Percentiles rank a stretch among this genome's conserved stretches.
phyloP scores from a whole-genome alignment of 2,797 vertebrate species.

The Melanogrammus aeglefinus region DNA sequence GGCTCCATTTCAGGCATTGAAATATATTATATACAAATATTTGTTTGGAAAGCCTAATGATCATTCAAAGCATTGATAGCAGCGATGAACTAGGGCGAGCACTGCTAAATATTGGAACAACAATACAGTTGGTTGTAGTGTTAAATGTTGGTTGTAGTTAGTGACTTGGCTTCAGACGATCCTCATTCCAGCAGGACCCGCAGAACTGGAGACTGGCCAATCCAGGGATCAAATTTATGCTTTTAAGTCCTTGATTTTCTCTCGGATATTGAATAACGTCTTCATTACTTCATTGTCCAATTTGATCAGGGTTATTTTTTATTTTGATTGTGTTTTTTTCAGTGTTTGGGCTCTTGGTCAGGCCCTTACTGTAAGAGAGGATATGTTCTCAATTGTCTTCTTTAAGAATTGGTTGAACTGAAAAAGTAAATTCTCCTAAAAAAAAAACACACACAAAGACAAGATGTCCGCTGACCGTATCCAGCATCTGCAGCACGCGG shows the following conservation, averaged over 20 bases:
- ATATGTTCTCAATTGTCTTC: neutral
- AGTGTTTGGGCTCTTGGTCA: neutral
- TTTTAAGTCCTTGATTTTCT: too few relatives aligned
- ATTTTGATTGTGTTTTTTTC: too few relatives aligned
- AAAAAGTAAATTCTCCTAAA: slow-evolving; percentile 25
- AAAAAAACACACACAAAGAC: slow-evolving; percentile 11
- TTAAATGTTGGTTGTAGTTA: neutral
- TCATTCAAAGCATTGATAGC: too few relatives aligned
- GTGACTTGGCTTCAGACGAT: neutral
- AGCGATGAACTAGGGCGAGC: too few relatives aligned
- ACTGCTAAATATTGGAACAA: neutral
- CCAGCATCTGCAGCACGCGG: slow-evolving; percentile 97
- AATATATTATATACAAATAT: too few relatives aligned
- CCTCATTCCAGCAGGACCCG: neutral
- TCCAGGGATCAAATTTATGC: too few relatives aligned
- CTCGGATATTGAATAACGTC: neutral
- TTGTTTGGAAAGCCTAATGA: too few relatives aligned
- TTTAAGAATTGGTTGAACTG: neutral
- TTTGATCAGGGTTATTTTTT: neutral
- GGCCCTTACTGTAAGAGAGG: neutral
- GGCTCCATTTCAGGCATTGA: too few relatives aligned
- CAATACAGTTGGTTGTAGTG: neutral
- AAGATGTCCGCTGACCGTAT: slow-evolving; percentile 81
- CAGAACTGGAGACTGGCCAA: neutral
- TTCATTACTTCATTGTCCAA: neutral